These are phyloP conservation scores for Polyommatus iphigenia DNA, from an alignment of 2,888 invertebrate species.

Conservation along the genomic window DNA sequence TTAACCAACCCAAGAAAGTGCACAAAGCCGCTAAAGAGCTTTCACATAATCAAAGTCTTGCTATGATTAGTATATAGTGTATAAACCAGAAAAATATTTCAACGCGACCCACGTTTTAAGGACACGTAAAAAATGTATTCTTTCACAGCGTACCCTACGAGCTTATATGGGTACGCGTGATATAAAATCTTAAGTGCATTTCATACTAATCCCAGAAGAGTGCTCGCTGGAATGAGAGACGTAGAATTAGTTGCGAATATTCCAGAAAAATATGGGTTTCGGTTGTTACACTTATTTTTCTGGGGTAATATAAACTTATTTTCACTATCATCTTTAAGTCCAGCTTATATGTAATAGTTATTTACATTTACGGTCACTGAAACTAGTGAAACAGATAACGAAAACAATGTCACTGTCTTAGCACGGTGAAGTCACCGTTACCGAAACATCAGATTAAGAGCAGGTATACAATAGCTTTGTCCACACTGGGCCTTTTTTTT, in stretches of 20 bases:
- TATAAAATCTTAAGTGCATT: conserved; percentile 47
- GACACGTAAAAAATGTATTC: conserved; percentile 4
- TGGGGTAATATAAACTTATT: not conserved
- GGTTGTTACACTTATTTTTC: not conserved
- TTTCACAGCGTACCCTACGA: conserved; percentile 9
- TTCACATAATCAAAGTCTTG: no score
- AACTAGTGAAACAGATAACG: not conserved
- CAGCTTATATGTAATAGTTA: not conserved
- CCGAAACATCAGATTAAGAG: no score
- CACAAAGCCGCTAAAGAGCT: no score
- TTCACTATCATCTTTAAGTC: not conserved
- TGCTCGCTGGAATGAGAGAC: conserved; percentile 10
- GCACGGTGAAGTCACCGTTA: no score
- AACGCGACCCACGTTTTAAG: not conserved
- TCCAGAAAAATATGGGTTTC: not conserved
- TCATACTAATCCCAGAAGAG: conserved; percentile 44
- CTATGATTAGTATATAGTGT: not conserved
- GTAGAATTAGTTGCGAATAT: conserved; percentile 14
- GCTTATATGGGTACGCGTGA: conserved; percentile 39
- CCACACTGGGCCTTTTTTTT: no score
- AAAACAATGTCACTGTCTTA: not conserved
- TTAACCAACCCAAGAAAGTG: no score
- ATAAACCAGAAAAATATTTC: not conserved
- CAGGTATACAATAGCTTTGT: no score
- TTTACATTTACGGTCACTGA: not conserved